Percentiles rank a stretch among this genome's conserved stretches.
Conservation (phyloP, 1,140 invertebrate species). For the Lordiphosa mommai region DNA sequence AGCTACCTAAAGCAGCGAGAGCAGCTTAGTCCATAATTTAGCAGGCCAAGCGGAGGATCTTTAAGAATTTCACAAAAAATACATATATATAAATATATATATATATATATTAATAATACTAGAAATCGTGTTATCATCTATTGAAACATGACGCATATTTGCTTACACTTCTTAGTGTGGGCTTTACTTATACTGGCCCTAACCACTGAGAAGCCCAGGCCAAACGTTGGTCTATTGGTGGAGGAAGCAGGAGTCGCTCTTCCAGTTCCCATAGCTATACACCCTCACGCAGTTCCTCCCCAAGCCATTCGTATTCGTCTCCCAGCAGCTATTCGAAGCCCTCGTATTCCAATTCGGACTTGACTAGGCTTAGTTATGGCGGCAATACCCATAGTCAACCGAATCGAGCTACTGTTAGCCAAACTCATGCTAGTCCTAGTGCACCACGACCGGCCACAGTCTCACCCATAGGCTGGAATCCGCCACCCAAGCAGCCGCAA, state of each 20-base stretch:
- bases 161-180: slow-evolving; percentile 15
- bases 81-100: neutral
- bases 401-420: slow-evolving; percentile 6
- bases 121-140: neutral
- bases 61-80: too few relatives aligned
- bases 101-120: too few relatives aligned
- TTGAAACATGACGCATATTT: slow-evolving; percentile 36
- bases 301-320: slow-evolving; percentile 4
- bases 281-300: slow-evolving; percentile 22
- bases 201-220: slow-evolving; percentile 32
- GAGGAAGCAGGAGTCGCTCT: slow-evolving; percentile 40
- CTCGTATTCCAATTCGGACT: slow-evolving; percentile 43
- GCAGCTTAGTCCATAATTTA: too few relatives aligned
- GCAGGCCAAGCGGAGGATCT: too few relatives aligned
- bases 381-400: slow-evolving; percentile 19
- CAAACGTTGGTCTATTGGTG: slow-evolving; percentile 42
- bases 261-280: slow-evolving; percentile 26
- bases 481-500: slow-evolving; percentile 46
- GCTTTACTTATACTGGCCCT: slow-evolving; percentile 39
- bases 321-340: neutral
- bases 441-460: slow-evolving; percentile 14
- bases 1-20: too few relatives aligned
- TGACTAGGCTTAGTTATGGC: slow-evolving; percentile 53
- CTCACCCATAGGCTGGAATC: slow-evolving; percentile 67
- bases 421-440: slow-evolving; percentile 21